phyloP scores from a whole-genome alignment of 2,797 vertebrate genomes.

The Austrolebias charrua region DNA sequence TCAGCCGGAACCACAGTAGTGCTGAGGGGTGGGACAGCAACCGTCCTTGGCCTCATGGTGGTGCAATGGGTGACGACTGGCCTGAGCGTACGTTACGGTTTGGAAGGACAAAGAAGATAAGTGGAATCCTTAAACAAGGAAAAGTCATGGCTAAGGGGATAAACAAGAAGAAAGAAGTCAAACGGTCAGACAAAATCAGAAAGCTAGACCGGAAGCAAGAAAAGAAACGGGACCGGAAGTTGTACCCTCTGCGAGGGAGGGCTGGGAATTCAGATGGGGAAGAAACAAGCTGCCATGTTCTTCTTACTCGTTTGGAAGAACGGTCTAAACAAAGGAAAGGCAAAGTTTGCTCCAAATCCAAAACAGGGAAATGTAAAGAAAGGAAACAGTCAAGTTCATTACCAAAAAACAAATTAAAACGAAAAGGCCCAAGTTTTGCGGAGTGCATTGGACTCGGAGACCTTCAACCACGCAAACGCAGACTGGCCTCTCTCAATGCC shows the following conservation, averaged over 20 bases:
- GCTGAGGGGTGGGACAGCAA: constrained; percentile 67
- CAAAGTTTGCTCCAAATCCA: constrained; percentile 42
- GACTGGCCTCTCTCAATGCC: constrained; percentile 93
- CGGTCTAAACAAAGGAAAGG: constrained; percentile 24
- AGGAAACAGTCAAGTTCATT: constrained; percentile 41
- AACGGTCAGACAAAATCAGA: constrained; percentile 38
- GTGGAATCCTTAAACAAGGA: constrained; percentile 44
- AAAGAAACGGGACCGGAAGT: constrained; percentile 81
- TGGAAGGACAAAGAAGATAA: constrained; percentile 76
- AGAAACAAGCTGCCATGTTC: constrained; percentile 89
- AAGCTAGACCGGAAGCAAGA: constrained; percentile 52
- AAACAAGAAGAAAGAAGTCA: constrained; percentile 37
- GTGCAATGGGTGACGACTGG: constrained; percentile 72
- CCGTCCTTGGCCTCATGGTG: constrained; percentile 75
- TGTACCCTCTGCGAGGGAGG: constrained; percentile 88
- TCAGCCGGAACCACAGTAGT: constrained; percentile 57
- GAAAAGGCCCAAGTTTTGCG: constrained; percentile 14
- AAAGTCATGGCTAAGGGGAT: constrained; percentile 55
- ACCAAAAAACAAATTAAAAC: constrained; percentile 66
- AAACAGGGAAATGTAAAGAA: constrained; percentile 54
- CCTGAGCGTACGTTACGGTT: constrained; percentile 73
- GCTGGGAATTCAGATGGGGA: constrained; percentile 76
- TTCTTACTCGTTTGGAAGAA: constrained; percentile 88
- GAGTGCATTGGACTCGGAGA: constrained; percentile 25
- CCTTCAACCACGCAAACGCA: constrained; percentile 88